Conservation (phyloP, 2,888 invertebrate species). For the Melanostoma scalare region DNA sequence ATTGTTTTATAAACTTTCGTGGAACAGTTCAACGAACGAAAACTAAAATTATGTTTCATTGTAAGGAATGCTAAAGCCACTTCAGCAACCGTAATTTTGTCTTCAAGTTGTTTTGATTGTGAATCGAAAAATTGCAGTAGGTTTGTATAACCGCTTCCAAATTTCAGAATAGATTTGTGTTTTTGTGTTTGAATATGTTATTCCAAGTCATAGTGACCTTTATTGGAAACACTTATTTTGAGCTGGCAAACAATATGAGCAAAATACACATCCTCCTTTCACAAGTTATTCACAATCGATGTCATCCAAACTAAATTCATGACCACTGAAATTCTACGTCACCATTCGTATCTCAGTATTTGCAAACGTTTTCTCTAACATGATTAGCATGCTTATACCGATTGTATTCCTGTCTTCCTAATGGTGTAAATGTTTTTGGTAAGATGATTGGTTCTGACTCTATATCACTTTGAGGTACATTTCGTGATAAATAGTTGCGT, state of each 20-base stretch:
- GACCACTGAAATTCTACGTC: too few species aligned
- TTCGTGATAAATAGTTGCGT: too few species aligned
- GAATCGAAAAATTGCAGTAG: conserved; percentile 14
- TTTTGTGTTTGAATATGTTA: conserved; percentile 23
- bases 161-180: conserved; percentile 24
- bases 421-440: too few species aligned
- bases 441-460: too few species aligned
- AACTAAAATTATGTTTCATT: conserved; percentile 33
- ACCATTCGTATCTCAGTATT: too few species aligned
- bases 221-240: conserved; percentile 11
- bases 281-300: too few species aligned
- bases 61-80: conserved; percentile 25
- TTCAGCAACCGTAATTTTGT: conserved; percentile 24
- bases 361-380: too few species aligned
- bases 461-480: too few species aligned
- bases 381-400: too few species aligned
- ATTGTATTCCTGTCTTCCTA: too few species aligned
- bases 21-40: conserved; percentile 27
- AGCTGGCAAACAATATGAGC: not conserved
- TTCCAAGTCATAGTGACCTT: conserved; percentile 24
- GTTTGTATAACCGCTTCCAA: conserved; percentile 8
- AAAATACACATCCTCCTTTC: too few species aligned
- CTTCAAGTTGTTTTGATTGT: conserved; percentile 24
- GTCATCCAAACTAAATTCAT: too few species aligned
- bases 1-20: conserved; percentile 20